Conservation (phyloP, 2,113 vertebrate genomes). For the Daboia siamensis region DNA sequence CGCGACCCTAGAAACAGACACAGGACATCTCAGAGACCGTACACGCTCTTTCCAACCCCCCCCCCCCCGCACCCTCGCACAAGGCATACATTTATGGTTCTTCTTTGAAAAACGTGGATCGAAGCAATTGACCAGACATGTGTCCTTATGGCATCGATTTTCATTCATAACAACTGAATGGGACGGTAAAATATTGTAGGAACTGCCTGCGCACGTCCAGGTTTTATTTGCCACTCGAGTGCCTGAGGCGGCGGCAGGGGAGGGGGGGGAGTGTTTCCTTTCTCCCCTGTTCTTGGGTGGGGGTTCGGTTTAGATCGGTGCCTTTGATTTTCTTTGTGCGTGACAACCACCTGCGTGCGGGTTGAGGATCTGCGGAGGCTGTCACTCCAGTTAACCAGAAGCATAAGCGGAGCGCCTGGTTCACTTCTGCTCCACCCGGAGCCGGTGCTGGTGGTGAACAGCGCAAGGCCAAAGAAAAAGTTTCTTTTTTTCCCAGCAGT, state of each 20-base stretch:
- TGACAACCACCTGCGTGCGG: background rate
- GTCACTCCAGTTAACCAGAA: conserved; percentile 57
- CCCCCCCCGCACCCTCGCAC: too few species aligned
- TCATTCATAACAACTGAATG: background rate
- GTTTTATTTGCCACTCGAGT: background rate
- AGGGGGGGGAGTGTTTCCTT: background rate
- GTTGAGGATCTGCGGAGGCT: background rate
- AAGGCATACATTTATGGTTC: background rate
- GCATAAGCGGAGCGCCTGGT: conserved; percentile 46
- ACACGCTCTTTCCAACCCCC: too few species aligned
- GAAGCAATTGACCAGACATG: background rate
- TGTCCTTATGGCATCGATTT: background rate
- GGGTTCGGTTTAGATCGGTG: background rate
- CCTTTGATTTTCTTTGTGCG: background rate
- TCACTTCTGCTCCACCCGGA: conserved; percentile 31
- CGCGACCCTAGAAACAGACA: background rate
- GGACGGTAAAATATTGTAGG: background rate
- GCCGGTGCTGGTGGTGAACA: conserved; percentile 23
- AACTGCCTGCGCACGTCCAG: background rate
- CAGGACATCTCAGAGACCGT: background rate
- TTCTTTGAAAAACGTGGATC: background rate
- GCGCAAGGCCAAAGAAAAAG: background rate
- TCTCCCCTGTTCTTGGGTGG: background rate
- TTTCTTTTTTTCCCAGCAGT: background rate
- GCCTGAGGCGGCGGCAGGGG: background rate